A percentile compares a stretch with the other conserved stretches of the same genome.
These are phyloP conservation scores for Hirudinaria manillensis DNA, from an alignment of 2,888 invertebrate genomes.

Conservation along the genomic window DNA sequence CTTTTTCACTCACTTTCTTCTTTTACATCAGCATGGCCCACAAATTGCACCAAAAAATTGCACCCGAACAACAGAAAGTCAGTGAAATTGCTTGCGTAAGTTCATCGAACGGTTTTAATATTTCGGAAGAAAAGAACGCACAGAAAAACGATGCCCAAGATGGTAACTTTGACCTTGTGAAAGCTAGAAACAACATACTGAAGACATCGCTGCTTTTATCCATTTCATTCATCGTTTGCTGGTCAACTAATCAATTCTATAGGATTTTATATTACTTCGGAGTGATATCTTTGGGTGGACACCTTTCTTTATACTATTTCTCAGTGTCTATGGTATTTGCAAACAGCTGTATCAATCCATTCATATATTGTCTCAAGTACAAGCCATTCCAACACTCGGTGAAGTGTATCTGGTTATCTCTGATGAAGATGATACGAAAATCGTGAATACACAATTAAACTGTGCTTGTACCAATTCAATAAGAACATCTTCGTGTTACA, in stretches of 20 bases:
- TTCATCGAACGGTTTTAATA: no score
- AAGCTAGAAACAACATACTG: slow-evolving; percentile 35
- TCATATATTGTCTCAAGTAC: slow-evolving; percentile 37
- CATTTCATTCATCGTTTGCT: slow-evolving; percentile 36
- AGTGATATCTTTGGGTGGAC: slow-evolving; percentile 24
- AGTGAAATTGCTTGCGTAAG: neutral
- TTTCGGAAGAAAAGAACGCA: no score
- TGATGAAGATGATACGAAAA: no score
- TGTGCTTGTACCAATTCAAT: no score
- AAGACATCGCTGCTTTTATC: slow-evolving; percentile 37
- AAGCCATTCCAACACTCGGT: slow-evolving; percentile 35
- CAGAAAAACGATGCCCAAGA: no score
- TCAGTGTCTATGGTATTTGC: slow-evolving; percentile 36
- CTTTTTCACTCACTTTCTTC: slow-evolving; percentile 31
- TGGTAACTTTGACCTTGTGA: neutral
- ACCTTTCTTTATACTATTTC: slow-evolving; percentile 35
- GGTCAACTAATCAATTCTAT: slow-evolving; percentile 37
- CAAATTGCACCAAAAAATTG: neutral
- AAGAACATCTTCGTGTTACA: no score
- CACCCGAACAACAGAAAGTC: neutral
- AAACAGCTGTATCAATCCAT: slow-evolving; percentile 38
- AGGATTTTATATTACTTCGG: slow-evolving; percentile 37
- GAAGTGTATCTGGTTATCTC: neutral
- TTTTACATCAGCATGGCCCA: slow-evolving; percentile 6
- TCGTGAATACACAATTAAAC: no score